Evolutionary conservation across 2,888 invertebrate species (phyloP).

Genomic region (Lasioglossum lativentre): DNA sequence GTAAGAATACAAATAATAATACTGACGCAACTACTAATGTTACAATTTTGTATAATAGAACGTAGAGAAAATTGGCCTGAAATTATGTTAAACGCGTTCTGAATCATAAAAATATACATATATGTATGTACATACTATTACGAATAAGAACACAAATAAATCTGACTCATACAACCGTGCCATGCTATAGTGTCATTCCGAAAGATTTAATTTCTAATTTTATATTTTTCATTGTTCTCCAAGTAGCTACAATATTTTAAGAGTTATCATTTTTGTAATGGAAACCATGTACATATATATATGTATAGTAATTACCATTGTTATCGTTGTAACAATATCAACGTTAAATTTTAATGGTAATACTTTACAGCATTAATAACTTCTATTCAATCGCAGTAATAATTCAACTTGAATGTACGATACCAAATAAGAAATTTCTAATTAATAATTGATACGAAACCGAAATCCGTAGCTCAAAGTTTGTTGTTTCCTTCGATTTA

Average conservation of each 20-base stretch:
- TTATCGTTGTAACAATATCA: not conserved
- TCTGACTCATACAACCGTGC: not conserved
- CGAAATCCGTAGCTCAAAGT: not conserved
- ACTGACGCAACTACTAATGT: not conserved
- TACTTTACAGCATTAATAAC: not conserved
- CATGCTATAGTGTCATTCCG: not conserved
- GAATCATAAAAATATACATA: not conserved
- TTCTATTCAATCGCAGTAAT: not conserved
- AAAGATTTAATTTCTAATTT: not conserved
- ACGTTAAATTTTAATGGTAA: not conserved
- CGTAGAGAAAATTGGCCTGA: no score
- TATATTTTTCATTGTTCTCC: not conserved
- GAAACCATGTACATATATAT: no score
- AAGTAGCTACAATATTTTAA: no score
- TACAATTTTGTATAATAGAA: no score
- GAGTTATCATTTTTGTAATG: not conserved
- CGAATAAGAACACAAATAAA: not conserved
- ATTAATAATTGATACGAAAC: not conserved
- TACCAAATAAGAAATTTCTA: not conserved
- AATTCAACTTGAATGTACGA: not conserved
- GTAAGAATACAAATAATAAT: not conserved
- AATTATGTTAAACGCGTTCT: not conserved
- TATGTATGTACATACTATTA: not conserved
- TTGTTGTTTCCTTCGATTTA: not conserved
- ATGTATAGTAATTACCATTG: no score